Base-by-base conservation (phyloP, 2,888 invertebrate species). In the Andrena marginata region DNA sequence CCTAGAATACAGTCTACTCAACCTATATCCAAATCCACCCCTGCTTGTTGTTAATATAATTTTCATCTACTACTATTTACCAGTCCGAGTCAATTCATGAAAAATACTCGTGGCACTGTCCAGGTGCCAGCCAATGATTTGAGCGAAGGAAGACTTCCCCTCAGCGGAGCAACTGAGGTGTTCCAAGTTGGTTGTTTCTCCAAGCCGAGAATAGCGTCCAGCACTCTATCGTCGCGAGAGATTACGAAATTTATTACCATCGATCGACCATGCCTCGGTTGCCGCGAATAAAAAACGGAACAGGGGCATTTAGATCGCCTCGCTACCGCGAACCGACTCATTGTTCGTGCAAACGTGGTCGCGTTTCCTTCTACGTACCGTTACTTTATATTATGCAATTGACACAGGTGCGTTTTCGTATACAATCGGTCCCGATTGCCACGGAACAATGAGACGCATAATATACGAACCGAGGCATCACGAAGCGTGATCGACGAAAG, bases 271-370 rank as follows among this genome's bases (percentile, higher is more conserved):
- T 62, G 73, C 77, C 77, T 73, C 76, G 80, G 70, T 70, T 35
- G 49, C 77, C 74, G 80, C 59, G 64, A 33, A 72, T 77, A 88
- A 88, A 88, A 86, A 86, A 88, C 86, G 76, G 60, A 69, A 60
- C 64, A 73, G 60, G 64, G 77, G 62, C 84, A 60, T 79, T 84
- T 84, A 81, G 29, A 65, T 69, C 70, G 74, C 29, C 8, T n/a
- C 74, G 68, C 64, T 70, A 75, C 69, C 29, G 42, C 79, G 76
- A 71, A 71, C 73, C 71, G 80, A 20, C 70, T 77, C 80, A 74
- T 82, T 82, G 80, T 79, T 88, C 59, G 51, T 59, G 51, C 59
- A 35, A 23, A 26, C 62, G 70, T 49, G 59, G 42, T 64, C 65
- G 70, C 60, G 70, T 73, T 70, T 54, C 54, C 59, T 56, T 63